Conservation (phyloP, 2,888 invertebrate genomes). For the Tenthredo mesomela region DNA sequence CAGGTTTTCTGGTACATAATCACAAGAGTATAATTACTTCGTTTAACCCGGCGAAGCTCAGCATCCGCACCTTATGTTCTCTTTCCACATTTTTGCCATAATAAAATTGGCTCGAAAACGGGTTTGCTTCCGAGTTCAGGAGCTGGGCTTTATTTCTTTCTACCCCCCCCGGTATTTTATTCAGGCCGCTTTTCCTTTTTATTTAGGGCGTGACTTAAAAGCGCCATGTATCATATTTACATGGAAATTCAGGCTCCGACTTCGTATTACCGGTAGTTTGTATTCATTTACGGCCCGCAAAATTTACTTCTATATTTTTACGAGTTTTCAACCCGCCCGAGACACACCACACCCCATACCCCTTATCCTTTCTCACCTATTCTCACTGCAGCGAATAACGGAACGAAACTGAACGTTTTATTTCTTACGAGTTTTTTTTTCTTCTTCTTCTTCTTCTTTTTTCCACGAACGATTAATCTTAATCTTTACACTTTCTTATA, state of each 20-base stretch:
- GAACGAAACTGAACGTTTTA: slow-evolving; percentile 38
- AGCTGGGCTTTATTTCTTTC: slow-evolving; percentile 21
- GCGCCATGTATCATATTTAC: slow-evolving; percentile 49
- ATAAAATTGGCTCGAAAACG: slow-evolving; percentile 15
- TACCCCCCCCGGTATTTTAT: slow-evolving; percentile 16
- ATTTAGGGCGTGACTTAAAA: slow-evolving; percentile 49
- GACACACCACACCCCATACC: slow-evolving; percentile 10
- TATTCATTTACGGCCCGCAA: slow-evolving; percentile 51
- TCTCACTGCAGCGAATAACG: not conserved
- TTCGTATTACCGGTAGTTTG: slow-evolving; percentile 55
- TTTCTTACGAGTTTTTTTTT: slow-evolving; percentile 25
- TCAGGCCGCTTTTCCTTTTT: slow-evolving; percentile 43
- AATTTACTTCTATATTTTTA: slow-evolving; percentile 55
- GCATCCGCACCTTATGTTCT: not conserved
- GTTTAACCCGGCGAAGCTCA: slow-evolving; percentile 5
- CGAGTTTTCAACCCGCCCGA: slow-evolving; percentile 42
- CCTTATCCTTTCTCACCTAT: not conserved
- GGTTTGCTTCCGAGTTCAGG: slow-evolving; percentile 34
- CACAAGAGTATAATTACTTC: slow-evolving; percentile 22
- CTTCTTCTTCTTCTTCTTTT: too few relatives aligned
- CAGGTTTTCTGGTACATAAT: slow-evolving; percentile 10
- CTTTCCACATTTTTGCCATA: not conserved
- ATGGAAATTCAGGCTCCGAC: slow-evolving; percentile 49
- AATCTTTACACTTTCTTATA: slow-evolving; percentile 25
- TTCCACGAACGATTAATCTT: slow-evolving; percentile 44